phyloP scores from a whole-genome alignment of 2,888 invertebrate genomes.

The Mythimna pallens region DNA sequence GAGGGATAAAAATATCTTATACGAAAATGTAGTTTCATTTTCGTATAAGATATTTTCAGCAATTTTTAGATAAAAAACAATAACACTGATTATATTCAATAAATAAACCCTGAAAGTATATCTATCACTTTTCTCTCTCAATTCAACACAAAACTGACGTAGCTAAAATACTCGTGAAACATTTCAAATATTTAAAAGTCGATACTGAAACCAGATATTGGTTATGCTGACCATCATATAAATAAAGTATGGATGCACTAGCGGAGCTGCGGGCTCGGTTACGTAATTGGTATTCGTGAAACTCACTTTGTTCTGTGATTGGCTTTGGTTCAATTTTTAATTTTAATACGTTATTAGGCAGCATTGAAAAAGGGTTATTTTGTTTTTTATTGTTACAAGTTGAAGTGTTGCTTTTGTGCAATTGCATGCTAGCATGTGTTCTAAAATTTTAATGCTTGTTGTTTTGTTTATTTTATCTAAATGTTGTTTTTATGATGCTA shows the following conservation, averaged over 20 bases:
- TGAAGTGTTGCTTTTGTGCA: constrained; percentile 29
- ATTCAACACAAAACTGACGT: constrained; percentile 20
- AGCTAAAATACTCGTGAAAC: constrained; percentile 20
- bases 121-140: not conserved
- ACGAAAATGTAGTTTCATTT: too few relatives aligned
- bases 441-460: constrained; percentile 20
- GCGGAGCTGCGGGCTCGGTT: constrained; percentile 8
- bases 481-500: constrained; percentile 18
- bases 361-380: constrained; percentile 24
- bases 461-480: constrained; percentile 21
- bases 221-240: constrained; percentile 37
- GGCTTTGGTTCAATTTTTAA: constrained; percentile 35
- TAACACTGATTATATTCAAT: not conserved
- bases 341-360: constrained; percentile 15
- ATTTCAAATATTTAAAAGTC: constrained; percentile 54
- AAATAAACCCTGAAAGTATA: not conserved
- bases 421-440: constrained; percentile 44
- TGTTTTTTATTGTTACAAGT: not conserved
- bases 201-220: constrained; percentile 49
- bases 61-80: not conserved
- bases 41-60: not conserved
- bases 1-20: not conserved
- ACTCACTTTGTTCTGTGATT: constrained; percentile 21
- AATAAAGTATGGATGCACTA: constrained; percentile 47
- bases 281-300: constrained; percentile 41